Conservation (phyloP, 2,797 vertebrate genomes). For the Peromyscus nudipes region DNA sequence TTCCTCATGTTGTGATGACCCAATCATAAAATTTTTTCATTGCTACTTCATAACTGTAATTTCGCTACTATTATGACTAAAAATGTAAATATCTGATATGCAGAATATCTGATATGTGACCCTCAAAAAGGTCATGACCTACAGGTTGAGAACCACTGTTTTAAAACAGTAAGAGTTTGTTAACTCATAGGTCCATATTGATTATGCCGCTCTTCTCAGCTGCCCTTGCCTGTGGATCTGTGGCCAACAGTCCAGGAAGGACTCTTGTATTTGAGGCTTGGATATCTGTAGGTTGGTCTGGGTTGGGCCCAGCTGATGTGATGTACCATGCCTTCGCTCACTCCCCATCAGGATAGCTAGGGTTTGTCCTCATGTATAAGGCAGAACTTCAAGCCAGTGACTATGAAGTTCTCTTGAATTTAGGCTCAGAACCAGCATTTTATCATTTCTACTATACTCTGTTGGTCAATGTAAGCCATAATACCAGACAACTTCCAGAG, state of each 20-base stretch:
- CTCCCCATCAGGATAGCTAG: not conserved
- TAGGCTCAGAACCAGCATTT: not conserved
- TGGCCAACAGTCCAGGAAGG: not conserved
- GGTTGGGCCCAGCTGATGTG: not conserved
- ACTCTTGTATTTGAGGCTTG: not conserved
- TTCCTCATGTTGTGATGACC: not conserved
- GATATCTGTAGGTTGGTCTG: not conserved
- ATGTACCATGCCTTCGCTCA: not conserved
- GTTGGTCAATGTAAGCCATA: not conserved
- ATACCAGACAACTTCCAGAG: not conserved
- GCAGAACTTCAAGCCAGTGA: conserved; percentile 2
- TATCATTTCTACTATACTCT: not conserved
- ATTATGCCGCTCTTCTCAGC: not conserved
- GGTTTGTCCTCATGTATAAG: not conserved
- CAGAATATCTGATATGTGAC: too few relatives aligned
- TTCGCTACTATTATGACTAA: not conserved
- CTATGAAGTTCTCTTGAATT: not conserved
- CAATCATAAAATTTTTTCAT: not conserved
- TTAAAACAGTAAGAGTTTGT: not conserved
- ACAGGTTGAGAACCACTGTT: not conserved
- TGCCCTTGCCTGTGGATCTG: not conserved
- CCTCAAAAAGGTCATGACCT: too few relatives aligned
- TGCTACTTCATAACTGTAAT: not conserved
- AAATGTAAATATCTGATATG: not conserved
- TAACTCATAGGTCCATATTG: not conserved